Conservation (phyloP, 2,888 invertebrate species). For the Amiota communis region DNA sequence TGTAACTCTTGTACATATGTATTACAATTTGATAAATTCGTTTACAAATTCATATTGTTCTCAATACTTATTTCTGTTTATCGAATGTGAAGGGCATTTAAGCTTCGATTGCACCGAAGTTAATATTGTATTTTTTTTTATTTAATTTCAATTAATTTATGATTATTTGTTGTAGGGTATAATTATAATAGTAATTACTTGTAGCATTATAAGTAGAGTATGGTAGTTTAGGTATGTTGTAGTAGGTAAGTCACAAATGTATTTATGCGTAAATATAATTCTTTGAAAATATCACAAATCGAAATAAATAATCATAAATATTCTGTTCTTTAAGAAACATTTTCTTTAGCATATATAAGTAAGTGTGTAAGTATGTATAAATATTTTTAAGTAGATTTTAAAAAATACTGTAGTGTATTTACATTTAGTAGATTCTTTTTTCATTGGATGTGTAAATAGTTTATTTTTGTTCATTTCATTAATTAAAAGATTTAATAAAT, state of each 20-base stretch:
- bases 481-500: neutral
- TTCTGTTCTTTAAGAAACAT: slow-evolving; percentile 24
- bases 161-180: no score
- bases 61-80: no score
- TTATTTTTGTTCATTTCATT: slow-evolving; percentile 43
- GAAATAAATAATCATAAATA: slow-evolving; percentile 57
- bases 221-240: neutral
- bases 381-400: slow-evolving; percentile 26
- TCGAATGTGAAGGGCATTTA: no score
- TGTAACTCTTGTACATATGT: no score
- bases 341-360: neutral
- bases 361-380: slow-evolving; percentile 17
- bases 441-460: slow-evolving; percentile 56
- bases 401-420: slow-evolving; percentile 24
- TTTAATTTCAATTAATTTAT: no score
- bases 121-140: no score
- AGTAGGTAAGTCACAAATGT: slow-evolving; percentile 60
- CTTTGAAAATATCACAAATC: slow-evolving; percentile 66
- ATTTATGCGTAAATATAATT: slow-evolving; percentile 47
- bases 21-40: no score
- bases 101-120: slow-evolving; percentile 24
- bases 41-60: no score
- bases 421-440: slow-evolving; percentile 23
- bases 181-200: neutral
- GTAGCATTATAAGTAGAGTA: neutral